These are phyloP conservation scores for Abrostola tripartita DNA, from an alignment of 2,888 invertebrate species.

Conservation along the genomic window DNA sequence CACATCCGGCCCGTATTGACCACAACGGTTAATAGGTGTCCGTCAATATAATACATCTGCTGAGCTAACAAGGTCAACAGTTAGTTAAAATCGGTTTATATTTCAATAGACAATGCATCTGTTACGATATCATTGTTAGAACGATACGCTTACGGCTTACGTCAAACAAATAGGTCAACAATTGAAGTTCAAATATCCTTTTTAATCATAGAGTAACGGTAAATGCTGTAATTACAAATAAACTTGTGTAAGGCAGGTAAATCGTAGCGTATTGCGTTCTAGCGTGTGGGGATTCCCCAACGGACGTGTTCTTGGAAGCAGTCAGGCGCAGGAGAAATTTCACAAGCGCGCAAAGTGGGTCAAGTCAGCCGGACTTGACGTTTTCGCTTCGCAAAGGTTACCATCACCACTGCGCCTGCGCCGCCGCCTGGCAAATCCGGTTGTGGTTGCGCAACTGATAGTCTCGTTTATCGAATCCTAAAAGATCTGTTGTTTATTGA, in stretches of 20 bases:
- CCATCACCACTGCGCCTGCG: conserved; percentile 70
- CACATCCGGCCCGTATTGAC: conserved; percentile 83
- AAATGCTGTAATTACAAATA: conserved; percentile 29
- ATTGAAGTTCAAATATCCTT: conserved; percentile 17
- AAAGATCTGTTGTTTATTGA: conserved; percentile 79
- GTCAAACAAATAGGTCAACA: conserved; percentile 37
- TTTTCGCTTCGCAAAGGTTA: conserved; percentile 86
- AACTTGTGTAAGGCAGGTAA: conserved; percentile 59
- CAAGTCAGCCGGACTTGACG: conserved; percentile 86
- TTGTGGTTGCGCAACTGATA: conserved; percentile 82
- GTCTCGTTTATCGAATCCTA: conserved; percentile 82
- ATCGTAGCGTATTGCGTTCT: conserved; percentile 39
- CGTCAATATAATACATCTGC: conserved; percentile 83
- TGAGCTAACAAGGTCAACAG: conserved; percentile 72
- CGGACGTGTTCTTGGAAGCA: conserved; percentile 79
- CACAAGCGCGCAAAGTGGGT: conserved; percentile 84
- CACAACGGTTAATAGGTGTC: conserved; percentile 80
- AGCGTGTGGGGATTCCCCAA: conserved; percentile 79
- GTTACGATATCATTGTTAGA: conserved; percentile 15
- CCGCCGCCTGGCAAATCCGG: conserved; percentile 77
- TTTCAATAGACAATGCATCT: conserved; percentile 53
- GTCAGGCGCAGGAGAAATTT: conserved; percentile 84
- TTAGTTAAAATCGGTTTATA: conserved; percentile 71
- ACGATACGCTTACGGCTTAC: conserved; percentile 21
- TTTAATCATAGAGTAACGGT: conserved; percentile 14